Percentiles rank a stretch among this genome's conserved stretches.
Conservation (phyloP, 2,797 vertebrate species). For the Channallabes apus region DNA sequence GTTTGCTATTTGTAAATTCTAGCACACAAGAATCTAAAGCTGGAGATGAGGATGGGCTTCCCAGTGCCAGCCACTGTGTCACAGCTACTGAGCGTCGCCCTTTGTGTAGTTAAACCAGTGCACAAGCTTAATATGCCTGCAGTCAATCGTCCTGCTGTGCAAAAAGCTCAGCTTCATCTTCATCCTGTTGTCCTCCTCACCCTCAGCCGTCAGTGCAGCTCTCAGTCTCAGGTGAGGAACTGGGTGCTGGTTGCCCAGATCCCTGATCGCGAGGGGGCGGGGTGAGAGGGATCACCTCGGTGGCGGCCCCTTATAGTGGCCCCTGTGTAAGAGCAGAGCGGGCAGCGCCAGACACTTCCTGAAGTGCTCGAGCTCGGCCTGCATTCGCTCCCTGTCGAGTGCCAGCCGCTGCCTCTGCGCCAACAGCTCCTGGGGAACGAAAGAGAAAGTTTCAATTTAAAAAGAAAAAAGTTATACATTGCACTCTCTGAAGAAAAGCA, state of each 20-base stretch:
- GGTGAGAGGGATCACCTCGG: conserved; percentile 86
- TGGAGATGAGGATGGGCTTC: conserved; percentile 4
- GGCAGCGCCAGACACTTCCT: conserved; percentile 97
- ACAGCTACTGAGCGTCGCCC: not conserved
- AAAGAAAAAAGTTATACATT: not conserved
- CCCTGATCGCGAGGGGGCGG: not conserved
- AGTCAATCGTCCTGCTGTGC: not conserved
- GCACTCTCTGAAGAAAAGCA: not conserved
- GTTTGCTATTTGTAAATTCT: conserved; percentile 11
- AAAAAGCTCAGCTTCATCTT: not conserved
- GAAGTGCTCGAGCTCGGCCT: conserved; percentile 97
- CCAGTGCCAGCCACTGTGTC: conserved; percentile 7
- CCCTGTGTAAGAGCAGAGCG: conserved; percentile 87
- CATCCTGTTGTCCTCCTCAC: conserved; percentile 13
- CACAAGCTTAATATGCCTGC: not conserved
- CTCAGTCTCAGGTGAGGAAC: conserved; percentile 18
- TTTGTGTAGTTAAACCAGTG: conserved; percentile 5
- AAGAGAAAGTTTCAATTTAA: no score
- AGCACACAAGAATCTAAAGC: conserved; percentile 19
- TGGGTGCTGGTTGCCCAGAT: conserved; percentile 21
- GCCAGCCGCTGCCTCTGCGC: conserved; percentile 94
- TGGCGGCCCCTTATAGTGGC: conserved; percentile 93
- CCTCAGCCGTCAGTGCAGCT: conserved; percentile 24
- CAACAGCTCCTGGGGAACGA: conserved; percentile 82
- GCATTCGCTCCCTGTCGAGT: conserved; percentile 89